A percentile compares a stretch with the other conserved stretches of the same genome.
These are phyloP conservation scores for Sebastolobus alascanus DNA, from an alignment of 2,797 vertebrate genomes.

Conservation along the genomic window DNA sequence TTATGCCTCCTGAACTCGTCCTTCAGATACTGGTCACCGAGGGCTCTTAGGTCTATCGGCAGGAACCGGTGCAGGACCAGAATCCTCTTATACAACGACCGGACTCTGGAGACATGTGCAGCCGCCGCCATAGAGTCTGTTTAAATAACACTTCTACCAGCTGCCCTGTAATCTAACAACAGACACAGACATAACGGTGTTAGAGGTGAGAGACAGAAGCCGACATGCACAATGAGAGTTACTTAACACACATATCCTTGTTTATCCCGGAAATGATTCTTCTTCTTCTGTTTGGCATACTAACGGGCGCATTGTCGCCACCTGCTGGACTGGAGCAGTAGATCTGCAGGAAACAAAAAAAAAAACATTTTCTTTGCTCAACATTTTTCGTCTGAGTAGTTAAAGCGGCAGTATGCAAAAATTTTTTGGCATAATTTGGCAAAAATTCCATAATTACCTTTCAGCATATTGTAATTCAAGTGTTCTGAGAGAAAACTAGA, in stretches of 20 bases:
- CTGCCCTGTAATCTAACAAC: fast-evolving
- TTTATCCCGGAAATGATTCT: constrained; percentile 52
- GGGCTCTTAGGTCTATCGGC: constrained; percentile 85
- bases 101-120: constrained; percentile 81
- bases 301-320: background rate
- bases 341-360: background rate
- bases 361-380: background rate
- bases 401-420: no score
- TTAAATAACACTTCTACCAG: background rate
- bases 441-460: no score
- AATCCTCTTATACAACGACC: constrained; percentile 86
- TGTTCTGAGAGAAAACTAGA: no score
- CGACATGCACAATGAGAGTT: constrained; percentile 12
- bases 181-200: no score
- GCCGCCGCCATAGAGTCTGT: constrained; percentile 64
- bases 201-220: background rate
- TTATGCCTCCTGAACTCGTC: constrained; percentile 92
- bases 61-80: constrained; percentile 88
- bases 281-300: background rate
- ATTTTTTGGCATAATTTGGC: no score
- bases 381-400: no score
- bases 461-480: no score
- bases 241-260: constrained; percentile 55
- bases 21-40: constrained; percentile 92
- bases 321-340: background rate